Percentiles rank a stretch among this genome's conserved stretches.
Conservation (phyloP, 2,113 vertebrate species). For the Callopanchax toddi region DNA sequence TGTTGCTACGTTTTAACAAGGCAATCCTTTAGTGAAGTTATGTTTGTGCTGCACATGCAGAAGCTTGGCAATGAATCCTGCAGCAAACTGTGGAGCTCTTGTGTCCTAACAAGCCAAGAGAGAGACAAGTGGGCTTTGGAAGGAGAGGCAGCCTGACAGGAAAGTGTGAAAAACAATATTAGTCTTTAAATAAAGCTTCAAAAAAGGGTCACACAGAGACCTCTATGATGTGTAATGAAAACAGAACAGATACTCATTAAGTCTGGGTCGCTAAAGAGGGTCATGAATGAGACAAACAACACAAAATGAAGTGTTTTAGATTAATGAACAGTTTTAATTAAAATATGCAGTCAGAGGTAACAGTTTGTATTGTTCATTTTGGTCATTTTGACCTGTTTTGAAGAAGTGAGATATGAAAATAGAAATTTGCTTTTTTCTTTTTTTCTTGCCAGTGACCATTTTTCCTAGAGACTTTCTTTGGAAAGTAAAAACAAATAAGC, state of each 20-base stretch:
- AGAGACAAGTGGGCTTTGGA: background rate
- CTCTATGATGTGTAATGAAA: conserved; percentile 16
- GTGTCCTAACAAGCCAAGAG: background rate
- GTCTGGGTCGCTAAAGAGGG: conserved; percentile 22
- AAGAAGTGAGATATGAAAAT: too few species aligned
- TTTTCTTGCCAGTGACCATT: too few species aligned
- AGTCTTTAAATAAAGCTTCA: conserved; percentile 23
- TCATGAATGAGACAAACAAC: conserved; percentile 9
- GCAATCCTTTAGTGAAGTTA: background rate
- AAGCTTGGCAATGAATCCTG: background rate
- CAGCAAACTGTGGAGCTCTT: background rate
- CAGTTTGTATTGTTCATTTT: background rate
- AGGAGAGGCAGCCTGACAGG: conserved; percentile 14
- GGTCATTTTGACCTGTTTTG: too few species aligned
- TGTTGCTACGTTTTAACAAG: conserved; percentile 7
- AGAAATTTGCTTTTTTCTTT: too few species aligned
- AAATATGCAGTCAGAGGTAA: background rate
- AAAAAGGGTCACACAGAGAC: background rate
- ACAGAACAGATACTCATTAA: conserved; percentile 18
- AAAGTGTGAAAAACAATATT: background rate
- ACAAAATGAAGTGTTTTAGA: background rate
- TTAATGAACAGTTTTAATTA: background rate
- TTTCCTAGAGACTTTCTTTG: too few species aligned
- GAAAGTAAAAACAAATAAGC: too few species aligned
- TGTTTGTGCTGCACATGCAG: conserved; percentile 3